A percentile compares a stretch with the other conserved stretches of the same genome.
Evolutionary conservation across 1,140 invertebrate species (phyloP).

Genomic region (Dolichoris vasculosae): DNA sequence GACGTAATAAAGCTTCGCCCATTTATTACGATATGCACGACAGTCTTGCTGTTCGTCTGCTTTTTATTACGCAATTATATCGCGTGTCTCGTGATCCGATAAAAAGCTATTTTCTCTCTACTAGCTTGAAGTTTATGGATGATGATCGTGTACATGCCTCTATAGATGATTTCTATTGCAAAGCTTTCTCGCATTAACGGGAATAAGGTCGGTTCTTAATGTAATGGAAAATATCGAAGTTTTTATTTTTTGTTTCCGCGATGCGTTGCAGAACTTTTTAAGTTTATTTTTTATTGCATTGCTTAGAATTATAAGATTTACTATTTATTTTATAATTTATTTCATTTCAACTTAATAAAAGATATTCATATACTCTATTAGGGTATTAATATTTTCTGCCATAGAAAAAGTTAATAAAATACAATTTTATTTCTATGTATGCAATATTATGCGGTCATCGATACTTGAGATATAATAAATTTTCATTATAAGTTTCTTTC

Average conservation of each 20-base stretch:
- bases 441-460: too few relatives aligned
- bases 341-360: background rate
- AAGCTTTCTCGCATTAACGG: background rate
- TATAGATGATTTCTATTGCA: background rate
- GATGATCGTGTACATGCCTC: background rate
- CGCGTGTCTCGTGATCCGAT: conserved; percentile 3
- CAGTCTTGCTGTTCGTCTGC: background rate
- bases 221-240: background rate
- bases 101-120: conserved; percentile 6
- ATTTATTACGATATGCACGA: background rate
- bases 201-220: background rate
- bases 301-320: background rate
- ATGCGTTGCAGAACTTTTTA: background rate
- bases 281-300: background rate
- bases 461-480: too few relatives aligned
- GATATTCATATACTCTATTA: background rate
- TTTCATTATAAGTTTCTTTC: too few relatives aligned
- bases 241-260: background rate
- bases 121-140: background rate
- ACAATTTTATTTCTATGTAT: background rate
- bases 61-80: background rate
- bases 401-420: background rate
- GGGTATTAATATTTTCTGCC: background rate
- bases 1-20: conserved; percentile 10
- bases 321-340: background rate